phyloP scores from a whole-genome alignment of 2,888 invertebrate genomes.

The Atrina japonica region DNA sequence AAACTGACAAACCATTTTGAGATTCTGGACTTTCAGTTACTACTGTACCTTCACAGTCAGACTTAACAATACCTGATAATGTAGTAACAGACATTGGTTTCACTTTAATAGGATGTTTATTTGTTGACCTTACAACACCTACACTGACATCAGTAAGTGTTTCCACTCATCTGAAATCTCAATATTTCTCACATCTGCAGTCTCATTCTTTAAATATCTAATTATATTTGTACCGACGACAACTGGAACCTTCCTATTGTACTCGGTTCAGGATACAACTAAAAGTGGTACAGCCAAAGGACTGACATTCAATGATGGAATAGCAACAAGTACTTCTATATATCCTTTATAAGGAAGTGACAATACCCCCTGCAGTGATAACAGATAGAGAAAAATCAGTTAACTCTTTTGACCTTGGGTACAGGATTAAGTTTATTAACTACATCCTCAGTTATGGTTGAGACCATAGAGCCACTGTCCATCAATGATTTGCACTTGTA shows the following conservation, averaged over 20 bases:
- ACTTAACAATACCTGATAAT: slow-evolving; percentile 18
- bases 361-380: too few species aligned
- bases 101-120: slow-evolving; percentile 12
- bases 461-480: slow-evolving; percentile 9
- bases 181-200: neutral
- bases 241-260: neutral
- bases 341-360: slow-evolving; percentile 14
- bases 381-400: slow-evolving; percentile 10
- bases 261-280: slow-evolving; percentile 11
- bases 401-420: slow-evolving; percentile 23
- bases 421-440: too few species aligned
- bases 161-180: slow-evolving; percentile 11
- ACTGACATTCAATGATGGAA: neutral
- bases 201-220: slow-evolving; percentile 7
- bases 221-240: slow-evolving; percentile 37
- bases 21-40: slow-evolving; percentile 21
- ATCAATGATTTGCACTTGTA: slow-evolving; percentile 1
- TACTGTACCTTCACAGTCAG: neutral
- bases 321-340: too few species aligned
- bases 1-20: slow-evolving; percentile 8
- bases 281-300: slow-evolving; percentile 14
- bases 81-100: slow-evolving; percentile 14
- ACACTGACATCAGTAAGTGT: slow-evolving; percentile 1
- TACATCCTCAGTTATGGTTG: slow-evolving; percentile 4
- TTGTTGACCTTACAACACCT: slow-evolving; percentile 4